These are phyloP conservation scores for Tiliqua scincoides DNA, from an alignment of 2,113 vertebrate genomes.

Conservation along the genomic window DNA sequence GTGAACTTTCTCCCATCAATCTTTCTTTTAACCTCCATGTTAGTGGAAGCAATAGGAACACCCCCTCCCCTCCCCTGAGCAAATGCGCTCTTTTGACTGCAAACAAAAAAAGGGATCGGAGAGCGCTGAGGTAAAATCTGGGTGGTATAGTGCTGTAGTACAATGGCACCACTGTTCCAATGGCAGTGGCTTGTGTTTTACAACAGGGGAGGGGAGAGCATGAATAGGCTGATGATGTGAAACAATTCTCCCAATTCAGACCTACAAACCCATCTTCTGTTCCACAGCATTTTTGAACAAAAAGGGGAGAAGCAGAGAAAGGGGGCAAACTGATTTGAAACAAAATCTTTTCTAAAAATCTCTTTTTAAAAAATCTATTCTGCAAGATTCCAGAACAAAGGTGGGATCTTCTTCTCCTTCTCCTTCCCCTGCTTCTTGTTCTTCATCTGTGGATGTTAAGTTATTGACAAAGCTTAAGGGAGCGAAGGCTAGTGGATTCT, in stretches of 20 bases:
- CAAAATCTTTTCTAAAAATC: conserved; percentile 48
- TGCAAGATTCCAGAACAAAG: neutral
- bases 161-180: conserved; percentile 92
- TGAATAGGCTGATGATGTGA: conserved; percentile 92
- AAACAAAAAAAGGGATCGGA: conserved; percentile 77
- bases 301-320: conserved; percentile 44
- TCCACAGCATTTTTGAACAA: conserved; percentile 66
- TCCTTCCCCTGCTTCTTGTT: neutral
- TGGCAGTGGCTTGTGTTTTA: conserved; percentile 90
- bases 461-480: conserved; percentile 64
- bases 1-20: conserved; percentile 98
- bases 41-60: conserved; percentile 86
- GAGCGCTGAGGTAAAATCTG: conserved; percentile 88
- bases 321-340: conserved; percentile 49
- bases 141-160: conserved; percentile 91
- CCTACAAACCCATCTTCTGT: conserved; percentile 90
- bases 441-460: conserved; percentile 28
- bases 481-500: conserved; percentile 64
- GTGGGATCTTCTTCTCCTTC: conserved; percentile 31
- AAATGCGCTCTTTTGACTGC: conserved; percentile 81
- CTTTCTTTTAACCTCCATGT: conserved; percentile 93
- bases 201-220: conserved; percentile 93
- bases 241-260: conserved; percentile 92
- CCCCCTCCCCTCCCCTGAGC: conserved; percentile 84
- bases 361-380: conserved; percentile 18